A percentile compares a stretch with the other conserved stretches of the same genome.
Conservation (phyloP, 2,888 invertebrate genomes). For the Athrips mouffetella region DNA sequence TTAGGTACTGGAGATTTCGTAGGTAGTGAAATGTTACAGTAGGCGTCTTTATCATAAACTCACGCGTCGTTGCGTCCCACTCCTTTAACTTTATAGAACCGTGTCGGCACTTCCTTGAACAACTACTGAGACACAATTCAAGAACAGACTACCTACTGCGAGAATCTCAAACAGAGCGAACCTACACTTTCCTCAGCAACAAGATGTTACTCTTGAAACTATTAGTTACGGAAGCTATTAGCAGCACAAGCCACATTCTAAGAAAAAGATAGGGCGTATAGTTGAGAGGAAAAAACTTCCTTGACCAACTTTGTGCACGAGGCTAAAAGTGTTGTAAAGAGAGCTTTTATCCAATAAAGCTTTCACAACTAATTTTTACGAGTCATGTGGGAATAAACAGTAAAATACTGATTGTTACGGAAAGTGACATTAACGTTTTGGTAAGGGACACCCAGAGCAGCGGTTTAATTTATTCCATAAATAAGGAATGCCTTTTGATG, state of each 20-base stretch:
- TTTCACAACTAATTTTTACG: conserved; percentile 50
- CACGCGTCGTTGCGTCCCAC: conserved; percentile 54
- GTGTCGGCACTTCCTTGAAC: neutral
- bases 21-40: conserved; percentile 4
- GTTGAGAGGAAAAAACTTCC: conserved; percentile 37
- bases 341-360: conserved; percentile 53
- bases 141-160: neutral
- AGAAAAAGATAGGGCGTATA: neutral
- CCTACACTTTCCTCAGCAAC: neutral
- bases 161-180: neutral
- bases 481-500: neutral
- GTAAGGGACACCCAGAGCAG: neutral
- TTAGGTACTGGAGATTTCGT: too few species aligned
- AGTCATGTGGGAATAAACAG: conserved; percentile 40
- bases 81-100: conserved; percentile 13
- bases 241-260: neutral
- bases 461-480: neutral
- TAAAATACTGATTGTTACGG: conserved; percentile 34
- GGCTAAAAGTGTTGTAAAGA: conserved; percentile 53
- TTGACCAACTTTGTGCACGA: conserved; percentile 35
- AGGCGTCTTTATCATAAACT: conserved; percentile 43
- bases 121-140: neutral
- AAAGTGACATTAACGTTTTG: conserved; percentile 6
- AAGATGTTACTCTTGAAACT: neutral
- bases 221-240: neutral